Evolutionary conservation across 2,888 invertebrate genomes (phyloP), one percentile per base, ranked within the genome.

Genomic region (Chrysodeixis includens): DNA sequence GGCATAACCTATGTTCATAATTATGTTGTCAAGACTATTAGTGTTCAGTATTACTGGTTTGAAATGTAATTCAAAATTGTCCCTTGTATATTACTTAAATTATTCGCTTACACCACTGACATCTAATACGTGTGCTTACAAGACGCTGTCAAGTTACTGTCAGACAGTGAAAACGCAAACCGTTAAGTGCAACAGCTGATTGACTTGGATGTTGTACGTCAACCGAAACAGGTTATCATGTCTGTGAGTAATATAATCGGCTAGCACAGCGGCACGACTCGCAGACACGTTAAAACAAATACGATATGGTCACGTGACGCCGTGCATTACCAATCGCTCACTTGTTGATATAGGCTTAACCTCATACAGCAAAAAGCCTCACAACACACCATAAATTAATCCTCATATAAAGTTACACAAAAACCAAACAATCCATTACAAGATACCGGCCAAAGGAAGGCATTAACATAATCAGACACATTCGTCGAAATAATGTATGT

Each of bases 381-480:
- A 54, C 10, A 18, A 20, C 20, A 49, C 35, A 30, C 51, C 65
- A 66, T 66, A 56, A 65, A 74, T 70, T 77, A 67, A 69, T 62
- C 49, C 20, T 30, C 83, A 81, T 85, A 82, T 78, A 80, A 66
- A 71, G 71, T 60, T 74, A 68, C 72, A 78, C 71, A 77, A 84
- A 82, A 69, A 85, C 81, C 86, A 88, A 90, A 92, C 91, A 92
- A 92, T 91, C 88, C 90, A 92, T 93, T 92, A 92, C 87, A 88
- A 85, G 88, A 86, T 84, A 89, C 88, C 88, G 81, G 81, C 85
- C 85, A 85, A 89, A 86, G 88, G 87, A 74, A 79, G 84, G 79
- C 82, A 94, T 94, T 93, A 92, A 90, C 93, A 93, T 94, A 94
- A 94, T 93, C 92, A 90, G 90, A 90, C 90, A 92, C 91, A 92